Evolutionary conservation across 2,113 vertebrate genomes (phyloP).

Genomic region (Pelecanus crispus): DNA sequence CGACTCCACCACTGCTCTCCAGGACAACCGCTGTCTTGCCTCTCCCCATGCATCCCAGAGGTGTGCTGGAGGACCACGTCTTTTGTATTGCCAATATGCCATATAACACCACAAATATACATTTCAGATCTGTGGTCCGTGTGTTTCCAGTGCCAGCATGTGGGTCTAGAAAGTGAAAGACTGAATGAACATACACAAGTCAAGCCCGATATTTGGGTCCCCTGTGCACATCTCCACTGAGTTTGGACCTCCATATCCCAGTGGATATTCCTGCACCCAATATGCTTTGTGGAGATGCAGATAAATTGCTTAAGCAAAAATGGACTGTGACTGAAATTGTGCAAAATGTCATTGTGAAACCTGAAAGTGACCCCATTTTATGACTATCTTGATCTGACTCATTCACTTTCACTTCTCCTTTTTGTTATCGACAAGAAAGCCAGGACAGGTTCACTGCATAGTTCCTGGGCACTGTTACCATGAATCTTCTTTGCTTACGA

Average conservation of each 20-base stretch:
- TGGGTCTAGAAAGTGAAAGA: not conserved
- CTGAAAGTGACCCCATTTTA: not conserved
- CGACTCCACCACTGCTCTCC: not conserved
- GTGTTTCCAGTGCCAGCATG: not conserved
- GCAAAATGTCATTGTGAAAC: not conserved
- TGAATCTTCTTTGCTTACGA: not conserved
- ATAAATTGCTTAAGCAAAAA: not conserved
- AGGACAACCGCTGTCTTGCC: not conserved
- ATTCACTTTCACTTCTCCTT: not conserved
- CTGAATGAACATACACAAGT: not conserved
- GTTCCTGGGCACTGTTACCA: not conserved
- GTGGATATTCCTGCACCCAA: not conserved
- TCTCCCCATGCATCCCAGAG: not conserved
- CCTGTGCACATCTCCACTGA: not conserved
- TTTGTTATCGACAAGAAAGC: not conserved
- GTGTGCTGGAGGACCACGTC: not conserved
- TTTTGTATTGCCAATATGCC: not conserved
- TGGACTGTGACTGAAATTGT: not conserved
- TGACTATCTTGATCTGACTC: not conserved
- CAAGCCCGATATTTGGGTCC: not conserved
- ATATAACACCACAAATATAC: not conserved
- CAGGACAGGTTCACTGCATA: not conserved
- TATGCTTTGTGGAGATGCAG: not conserved
- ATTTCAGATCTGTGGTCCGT: rapidly evolving
- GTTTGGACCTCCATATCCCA: not conserved